Evolutionary conservation across 2,888 invertebrate species (phyloP).

Genomic region (Alsophila aescularia): DNA sequence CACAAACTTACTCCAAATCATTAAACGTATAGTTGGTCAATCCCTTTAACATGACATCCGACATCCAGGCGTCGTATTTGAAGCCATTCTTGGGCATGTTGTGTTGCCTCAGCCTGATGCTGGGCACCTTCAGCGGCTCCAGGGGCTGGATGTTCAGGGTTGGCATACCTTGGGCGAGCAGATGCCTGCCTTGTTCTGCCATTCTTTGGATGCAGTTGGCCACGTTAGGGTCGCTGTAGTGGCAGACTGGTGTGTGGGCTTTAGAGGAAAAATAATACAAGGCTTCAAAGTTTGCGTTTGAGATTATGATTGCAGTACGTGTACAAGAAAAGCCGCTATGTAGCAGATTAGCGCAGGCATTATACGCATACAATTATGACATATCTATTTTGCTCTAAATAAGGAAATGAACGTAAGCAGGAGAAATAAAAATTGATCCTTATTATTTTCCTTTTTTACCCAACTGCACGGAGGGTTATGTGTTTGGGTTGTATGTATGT

Average conservation of each 20-base stretch:
- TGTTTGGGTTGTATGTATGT: too few relatives aligned
- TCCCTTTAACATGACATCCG: slow-evolving; percentile 74
- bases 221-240: slow-evolving; percentile 83
- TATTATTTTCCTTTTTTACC: too few relatives aligned
- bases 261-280: not conserved
- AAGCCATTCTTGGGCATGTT: slow-evolving; percentile 74
- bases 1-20: slow-evolving; percentile 74
- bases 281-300: not conserved
- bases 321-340: too few relatives aligned
- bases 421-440: too few relatives aligned
- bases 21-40: slow-evolving; percentile 80
- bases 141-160: slow-evolving; percentile 84
- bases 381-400: too few relatives aligned
- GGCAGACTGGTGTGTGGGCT: slow-evolving; percentile 69
- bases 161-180: slow-evolving; percentile 83
- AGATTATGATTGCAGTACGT: not conserved
- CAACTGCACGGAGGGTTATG: too few relatives aligned
- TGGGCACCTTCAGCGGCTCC: slow-evolving; percentile 84
- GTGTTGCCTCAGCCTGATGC: slow-evolving; percentile 83
- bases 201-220: slow-evolving; percentile 82
- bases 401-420: too few relatives aligned
- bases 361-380: too few relatives aligned
- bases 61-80: slow-evolving; percentile 82
- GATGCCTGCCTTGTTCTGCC: slow-evolving; percentile 78
- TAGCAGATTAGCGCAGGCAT: too few relatives aligned